Base-by-base conservation (phyloP, 2,888 invertebrate species). In the Rotaria macrura region DNA sequence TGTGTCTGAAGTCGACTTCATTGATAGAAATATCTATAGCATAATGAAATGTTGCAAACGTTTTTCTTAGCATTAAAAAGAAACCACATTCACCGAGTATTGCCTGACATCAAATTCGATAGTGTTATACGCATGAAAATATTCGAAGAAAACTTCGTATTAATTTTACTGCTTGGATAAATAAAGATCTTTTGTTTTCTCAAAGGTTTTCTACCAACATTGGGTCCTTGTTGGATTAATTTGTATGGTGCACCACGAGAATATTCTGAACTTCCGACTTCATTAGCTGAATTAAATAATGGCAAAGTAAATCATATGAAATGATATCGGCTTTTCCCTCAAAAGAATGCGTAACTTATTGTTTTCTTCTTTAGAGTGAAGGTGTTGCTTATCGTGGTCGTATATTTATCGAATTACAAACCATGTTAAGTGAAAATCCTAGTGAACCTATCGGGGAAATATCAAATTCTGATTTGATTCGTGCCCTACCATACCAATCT, bases 181-280 rank as follows among this genome's bases (percentile, higher is more conserved):
- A n/a, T n/a, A n/a, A n/a, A n/a, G n/a, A n/a, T n/a, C n/a, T n/a
- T n/a, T n/a, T 55, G 85, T 9, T 34, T 57, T 87, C 57, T 85
- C 87, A 2, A 87, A 91, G 91, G 91, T 57, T 91, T 90, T 87
- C 88, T 92, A 25, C 92, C 92, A 25, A 91, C 91, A 54, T 92
- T 92, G 89, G 92, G 92, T 14, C 92, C 92, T 29, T 89, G 90
- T 86, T 92, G 89, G 88, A 88, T 92, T 54, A 92, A 92, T 89
- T 90, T 92, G 87, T 92, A 92, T 87, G 92, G 92, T 1, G 90
- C 91, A 6, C 89, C 91, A 14, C 88, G 92, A 86, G 91, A 92
- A 87, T 92, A 90, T 87, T 90, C 90, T 10, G 90, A 91, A 84
- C 87, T 91, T 43, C 90, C 90, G 20, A 89, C 90, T 88, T 90